Conservation (phyloP, 2,113 vertebrate species). For the Rhinolophus sinicus region DNA sequence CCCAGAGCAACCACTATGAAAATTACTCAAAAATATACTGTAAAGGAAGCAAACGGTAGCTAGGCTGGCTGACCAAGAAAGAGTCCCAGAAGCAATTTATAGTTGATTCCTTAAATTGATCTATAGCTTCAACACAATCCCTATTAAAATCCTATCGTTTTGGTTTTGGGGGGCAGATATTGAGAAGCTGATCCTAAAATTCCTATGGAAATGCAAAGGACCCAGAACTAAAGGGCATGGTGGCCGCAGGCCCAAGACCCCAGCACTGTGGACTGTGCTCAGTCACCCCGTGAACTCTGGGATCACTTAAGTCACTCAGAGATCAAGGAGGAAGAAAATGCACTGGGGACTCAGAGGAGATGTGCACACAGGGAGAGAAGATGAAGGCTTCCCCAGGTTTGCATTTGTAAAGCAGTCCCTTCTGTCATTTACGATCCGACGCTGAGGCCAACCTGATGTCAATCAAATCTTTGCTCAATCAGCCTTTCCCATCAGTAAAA, state of each 20-base stretch:
- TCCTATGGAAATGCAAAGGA: not conserved
- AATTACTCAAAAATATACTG: not conserved
- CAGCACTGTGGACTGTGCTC: not conserved
- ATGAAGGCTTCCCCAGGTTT: not conserved
- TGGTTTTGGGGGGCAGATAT: not conserved
- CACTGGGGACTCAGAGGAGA: not conserved
- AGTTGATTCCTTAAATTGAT: not conserved
- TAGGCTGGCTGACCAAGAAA: not conserved
- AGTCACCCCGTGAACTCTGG: not conserved
- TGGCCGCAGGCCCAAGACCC: not conserved
- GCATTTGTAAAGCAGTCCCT: not conserved
- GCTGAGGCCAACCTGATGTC: not conserved
- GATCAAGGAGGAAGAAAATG: not conserved
- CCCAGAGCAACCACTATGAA: not conserved
- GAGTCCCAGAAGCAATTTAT: not conserved
- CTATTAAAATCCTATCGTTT: not conserved
- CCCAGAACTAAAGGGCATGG: too few species aligned
- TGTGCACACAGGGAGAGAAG: not conserved
- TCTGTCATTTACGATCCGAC: not conserved
- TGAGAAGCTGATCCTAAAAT: not conserved
- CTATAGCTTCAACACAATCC: not conserved
- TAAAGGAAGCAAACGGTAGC: not conserved
- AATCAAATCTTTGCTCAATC: not conserved
- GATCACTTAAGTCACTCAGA: not conserved
- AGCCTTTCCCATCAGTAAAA: not conserved